phyloP scores from a whole-genome alignment of 2,797 vertebrate species.

The Halcyon smyrnensis region DNA sequence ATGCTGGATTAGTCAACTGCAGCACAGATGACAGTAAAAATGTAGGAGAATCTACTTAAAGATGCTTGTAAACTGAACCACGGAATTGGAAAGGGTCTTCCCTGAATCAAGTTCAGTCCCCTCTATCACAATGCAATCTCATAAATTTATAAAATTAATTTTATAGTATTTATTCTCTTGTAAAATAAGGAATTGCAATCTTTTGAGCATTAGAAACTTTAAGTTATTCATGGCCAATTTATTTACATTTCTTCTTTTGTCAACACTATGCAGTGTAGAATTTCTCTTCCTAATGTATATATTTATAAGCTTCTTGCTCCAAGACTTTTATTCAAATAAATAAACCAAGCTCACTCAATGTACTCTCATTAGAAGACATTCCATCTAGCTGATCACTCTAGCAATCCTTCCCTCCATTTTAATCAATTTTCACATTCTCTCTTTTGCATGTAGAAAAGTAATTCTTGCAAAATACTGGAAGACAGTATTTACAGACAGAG shows the following conservation, averaged over 20 bases:
- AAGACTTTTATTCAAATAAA: not conserved
- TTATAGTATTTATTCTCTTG: not conserved
- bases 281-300: not conserved
- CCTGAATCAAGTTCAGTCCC: not conserved
- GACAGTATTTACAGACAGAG: not conserved
- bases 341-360: not conserved
- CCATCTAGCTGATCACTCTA: not conserved
- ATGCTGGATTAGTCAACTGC: not conserved
- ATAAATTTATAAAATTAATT: not conserved
- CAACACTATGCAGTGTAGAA: not conserved
- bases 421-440: not conserved
- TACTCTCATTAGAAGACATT: not conserved
- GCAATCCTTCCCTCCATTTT: not conserved
- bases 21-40: not conserved
- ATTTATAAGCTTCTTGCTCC: not conserved
- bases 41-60: not conserved
- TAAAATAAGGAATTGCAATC: not conserved
- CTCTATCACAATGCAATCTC: not conserved
- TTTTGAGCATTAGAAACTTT: not conserved
- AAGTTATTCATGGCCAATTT: not conserved
- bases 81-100: not conserved
- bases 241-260: not conserved
- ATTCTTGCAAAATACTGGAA: not conserved
- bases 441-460: not conserved
- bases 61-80: not conserved